phyloP scores from a whole-genome alignment of 2,888 invertebrate genomes.

The Microdon myrmicae region DNA sequence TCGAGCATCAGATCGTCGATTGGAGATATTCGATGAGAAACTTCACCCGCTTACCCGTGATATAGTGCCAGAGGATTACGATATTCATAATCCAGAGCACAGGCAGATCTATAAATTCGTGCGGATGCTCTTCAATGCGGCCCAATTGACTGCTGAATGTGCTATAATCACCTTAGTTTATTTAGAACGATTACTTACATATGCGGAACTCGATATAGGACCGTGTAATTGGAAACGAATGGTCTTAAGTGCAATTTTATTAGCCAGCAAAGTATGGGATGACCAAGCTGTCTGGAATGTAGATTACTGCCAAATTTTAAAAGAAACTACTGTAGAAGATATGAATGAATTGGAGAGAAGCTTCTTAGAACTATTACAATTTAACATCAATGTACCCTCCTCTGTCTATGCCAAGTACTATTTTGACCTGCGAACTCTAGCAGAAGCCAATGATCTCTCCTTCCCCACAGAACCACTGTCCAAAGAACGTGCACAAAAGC shows the following conservation, averaged over 20 bases:
- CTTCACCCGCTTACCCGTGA: conserved; percentile 94
- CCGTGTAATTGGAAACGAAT: conserved; percentile 99
- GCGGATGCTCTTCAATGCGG: conserved; percentile 96
- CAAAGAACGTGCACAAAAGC: conserved; percentile 94
- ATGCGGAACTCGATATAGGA: conserved; percentile 97
- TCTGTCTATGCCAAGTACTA: conserved; percentile 99
- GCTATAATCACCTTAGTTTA: conserved; percentile 99
- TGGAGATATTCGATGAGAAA: conserved; percentile 99
- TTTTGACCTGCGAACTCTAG: conserved; percentile 96
- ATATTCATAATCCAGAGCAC: conserved; percentile 96
- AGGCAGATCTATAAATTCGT: conserved; percentile 97
- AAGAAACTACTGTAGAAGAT: conserved; percentile 93
- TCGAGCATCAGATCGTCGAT: conserved; percentile 85
- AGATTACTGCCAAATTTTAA: conserved; percentile 99
- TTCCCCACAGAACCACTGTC: conserved; percentile 95
- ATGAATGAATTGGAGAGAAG: conserved; percentile 98
- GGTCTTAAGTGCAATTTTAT: conserved; percentile 91
- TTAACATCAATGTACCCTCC: conserved; percentile 99
- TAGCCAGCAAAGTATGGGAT: conserved; percentile 99
- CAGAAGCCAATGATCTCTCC: conserved; percentile 95
- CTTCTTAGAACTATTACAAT: conserved; percentile 97
- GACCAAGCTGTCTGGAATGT: conserved; percentile 99
- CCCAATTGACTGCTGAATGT: conserved; percentile 99
- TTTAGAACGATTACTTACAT: conserved; percentile 92
- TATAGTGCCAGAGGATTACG: conserved; percentile 88